Evolutionary conservation across 1,140 invertebrate species (phyloP), one percentile per base, ranked within the genome.

Genomic region (Berghia stephanieae): DNA sequence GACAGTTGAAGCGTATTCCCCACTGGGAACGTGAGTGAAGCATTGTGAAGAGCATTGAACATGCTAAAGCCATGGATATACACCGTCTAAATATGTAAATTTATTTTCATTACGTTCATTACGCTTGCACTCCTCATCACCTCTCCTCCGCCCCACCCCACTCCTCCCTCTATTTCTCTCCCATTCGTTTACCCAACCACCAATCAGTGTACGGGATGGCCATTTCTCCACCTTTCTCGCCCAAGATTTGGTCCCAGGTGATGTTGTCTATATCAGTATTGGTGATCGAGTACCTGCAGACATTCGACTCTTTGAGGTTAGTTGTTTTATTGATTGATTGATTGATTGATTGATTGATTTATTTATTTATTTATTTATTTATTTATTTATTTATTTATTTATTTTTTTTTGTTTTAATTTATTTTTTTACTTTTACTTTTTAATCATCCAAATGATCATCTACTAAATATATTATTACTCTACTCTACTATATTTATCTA

Each of bases 201-300:
- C n/a, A n/a, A 86, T 27, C 77, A 91, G 91, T 84, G 90, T 99
- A 75, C 92, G 98, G 70, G 95, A 98, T 90, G 95, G 96, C 44
- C 92, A 93, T 21, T 86, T 96, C 44, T 94, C 98, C 84, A 94
- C 94, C 68, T 98, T 99, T 90, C 91, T 98, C 40, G 98, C 98
- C 0, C 91, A 96, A 72, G 95, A 98, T 87, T 91, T 99, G 66
- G 98, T 99, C 16, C 98, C 98, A n/a, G 98, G 98, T 13, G 98
- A 99, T 90, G 92, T 99, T 79, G 94, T 99, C 0, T 92, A 95
- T 84, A 91, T 99, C 27, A 95, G 94, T 87, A 94, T 98, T 69
- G 98, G 98, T 21, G 98, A 99, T 88, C 91, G 97, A 81, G 96
- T 99, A 55, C 98, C 98, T 27, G 98, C 98, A 0, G 98, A 99